phyloP scores from a whole-genome alignment of 2,113 vertebrate species.

The Periophthalmodon schlosseri region DNA sequence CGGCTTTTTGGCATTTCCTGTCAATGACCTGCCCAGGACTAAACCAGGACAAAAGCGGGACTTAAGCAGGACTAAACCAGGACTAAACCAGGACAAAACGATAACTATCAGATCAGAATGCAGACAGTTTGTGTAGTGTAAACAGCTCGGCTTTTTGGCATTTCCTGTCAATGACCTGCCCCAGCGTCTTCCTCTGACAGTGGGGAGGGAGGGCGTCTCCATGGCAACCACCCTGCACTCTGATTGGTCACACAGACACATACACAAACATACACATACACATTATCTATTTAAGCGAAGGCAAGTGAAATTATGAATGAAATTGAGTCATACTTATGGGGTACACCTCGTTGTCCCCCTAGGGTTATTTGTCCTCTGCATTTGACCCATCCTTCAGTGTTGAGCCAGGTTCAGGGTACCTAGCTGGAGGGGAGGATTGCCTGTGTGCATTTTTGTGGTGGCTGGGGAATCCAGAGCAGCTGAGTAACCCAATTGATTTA shows the following conservation, averaged over 20 bases:
- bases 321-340: no score
- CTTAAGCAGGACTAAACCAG: neutral
- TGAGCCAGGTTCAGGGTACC: no score
- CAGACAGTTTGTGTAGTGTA: neutral
- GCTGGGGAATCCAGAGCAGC: no score
- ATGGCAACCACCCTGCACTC: neutral
- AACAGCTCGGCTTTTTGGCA: neutral
- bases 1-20: neutral
- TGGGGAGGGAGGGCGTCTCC: neutral
- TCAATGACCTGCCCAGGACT: no score
- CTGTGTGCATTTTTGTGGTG: no score
- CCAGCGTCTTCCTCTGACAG: neutral
- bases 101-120: neutral
- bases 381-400: no score
- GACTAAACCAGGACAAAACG: neutral
- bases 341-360: no score
- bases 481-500: no score
- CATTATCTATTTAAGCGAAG: no score
- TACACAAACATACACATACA: neutral
- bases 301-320: no score
- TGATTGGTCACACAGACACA: neutral
- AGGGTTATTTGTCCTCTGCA: no score
- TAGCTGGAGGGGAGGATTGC: no score
- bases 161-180: slow-evolving; percentile 4
- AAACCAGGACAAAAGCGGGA: neutral